phyloP scores from a whole-genome alignment of 2,113 vertebrate genomes.

The Motacilla tschutschensis region DNA sequence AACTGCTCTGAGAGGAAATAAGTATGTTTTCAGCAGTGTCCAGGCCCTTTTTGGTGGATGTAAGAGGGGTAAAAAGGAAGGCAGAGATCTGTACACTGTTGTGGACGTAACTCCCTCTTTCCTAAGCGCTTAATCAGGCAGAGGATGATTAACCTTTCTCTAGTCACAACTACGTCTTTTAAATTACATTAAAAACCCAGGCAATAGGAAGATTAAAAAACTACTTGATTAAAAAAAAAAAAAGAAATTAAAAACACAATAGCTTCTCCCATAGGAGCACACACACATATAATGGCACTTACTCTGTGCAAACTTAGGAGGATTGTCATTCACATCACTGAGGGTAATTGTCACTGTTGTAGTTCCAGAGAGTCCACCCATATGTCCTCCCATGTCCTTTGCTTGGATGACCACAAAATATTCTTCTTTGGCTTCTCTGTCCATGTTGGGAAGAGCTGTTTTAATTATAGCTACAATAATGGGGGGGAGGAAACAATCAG shows the following conservation, averaged over 20 bases:
- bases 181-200: background rate
- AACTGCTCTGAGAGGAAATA: background rate
- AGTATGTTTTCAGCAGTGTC: background rate
- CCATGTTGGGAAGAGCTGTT: conserved; percentile 96
- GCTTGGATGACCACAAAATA: conserved; percentile 97
- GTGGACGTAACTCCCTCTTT: background rate
- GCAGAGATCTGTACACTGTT: background rate
- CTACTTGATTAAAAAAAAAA: background rate
- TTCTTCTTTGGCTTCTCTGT: conserved; percentile 96
- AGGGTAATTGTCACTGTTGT: conserved; percentile 94
- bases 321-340: conserved; percentile 96
- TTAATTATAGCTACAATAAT: conserved; percentile 88
- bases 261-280: background rate
- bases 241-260: background rate
- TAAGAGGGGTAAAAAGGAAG: background rate
- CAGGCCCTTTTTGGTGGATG: background rate
- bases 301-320: conserved; percentile 97
- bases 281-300: conserved; percentile 49
- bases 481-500: conserved; percentile 3
- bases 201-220: background rate
- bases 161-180: background rate
- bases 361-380: conserved; percentile 94
- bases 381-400: conserved; percentile 98
- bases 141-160: background rate
- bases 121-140: background rate